A percentile compares a stretch with the other conserved stretches of the same genome.
Conservation (phyloP, 2,113 vertebrate genomes). For the human (Homo sapiens) region DNA sequence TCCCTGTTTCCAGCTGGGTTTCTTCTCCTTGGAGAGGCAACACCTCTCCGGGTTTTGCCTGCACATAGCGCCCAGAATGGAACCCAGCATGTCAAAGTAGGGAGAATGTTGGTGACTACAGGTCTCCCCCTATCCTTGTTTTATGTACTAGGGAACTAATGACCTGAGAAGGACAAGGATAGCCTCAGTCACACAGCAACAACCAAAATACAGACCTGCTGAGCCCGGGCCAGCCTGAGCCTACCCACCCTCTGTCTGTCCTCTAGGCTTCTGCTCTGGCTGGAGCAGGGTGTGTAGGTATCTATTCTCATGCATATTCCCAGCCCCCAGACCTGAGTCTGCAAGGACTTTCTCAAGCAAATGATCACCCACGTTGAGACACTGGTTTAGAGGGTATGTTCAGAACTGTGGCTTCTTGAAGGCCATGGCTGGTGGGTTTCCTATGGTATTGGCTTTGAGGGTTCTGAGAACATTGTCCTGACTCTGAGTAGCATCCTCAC, state of each 20-base stretch:
- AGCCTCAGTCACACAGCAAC: not conserved
- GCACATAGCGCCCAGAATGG: accelerated
- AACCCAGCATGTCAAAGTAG: not conserved
- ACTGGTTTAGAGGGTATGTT: not conserved
- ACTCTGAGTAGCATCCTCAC: accelerated
- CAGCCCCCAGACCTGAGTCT: not conserved
- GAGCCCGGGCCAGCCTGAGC: accelerated
- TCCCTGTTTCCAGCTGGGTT: not conserved
- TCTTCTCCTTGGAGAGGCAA: not conserved
- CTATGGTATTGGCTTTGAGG: not conserved
- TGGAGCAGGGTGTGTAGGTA: not conserved
- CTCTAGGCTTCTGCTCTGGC: accelerated
- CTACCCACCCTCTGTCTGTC: not conserved
- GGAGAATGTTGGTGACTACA: no score
- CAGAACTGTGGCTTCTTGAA: not conserved
- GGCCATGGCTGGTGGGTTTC: not conserved
- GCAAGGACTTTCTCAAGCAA: not conserved
- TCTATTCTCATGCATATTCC: not conserved
- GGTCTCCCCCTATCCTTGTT: not conserved
- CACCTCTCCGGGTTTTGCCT: not conserved
- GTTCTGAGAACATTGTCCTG: no score
- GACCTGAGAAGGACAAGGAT: not conserved
- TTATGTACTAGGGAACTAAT: not conserved
- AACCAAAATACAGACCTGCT: accelerated
- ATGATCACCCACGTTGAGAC: not conserved